Percentiles rank a stretch among this genome's conserved stretches.
phyloP scores from a whole-genome alignment of 1,140 invertebrate genomes.

The Orussus abietinus region DNA sequence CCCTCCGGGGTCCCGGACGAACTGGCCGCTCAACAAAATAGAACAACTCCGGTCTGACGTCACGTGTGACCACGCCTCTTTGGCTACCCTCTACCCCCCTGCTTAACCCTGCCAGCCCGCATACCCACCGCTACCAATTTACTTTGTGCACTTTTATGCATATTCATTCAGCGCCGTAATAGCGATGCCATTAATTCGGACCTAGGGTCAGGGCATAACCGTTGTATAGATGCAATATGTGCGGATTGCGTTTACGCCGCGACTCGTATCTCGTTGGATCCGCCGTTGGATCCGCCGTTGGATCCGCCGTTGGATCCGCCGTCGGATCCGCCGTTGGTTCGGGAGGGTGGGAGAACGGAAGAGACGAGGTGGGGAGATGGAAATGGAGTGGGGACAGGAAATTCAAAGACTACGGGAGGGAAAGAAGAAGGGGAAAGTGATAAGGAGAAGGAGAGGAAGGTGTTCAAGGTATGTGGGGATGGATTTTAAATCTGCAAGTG shows the following conservation, averaged over 20 bases:
- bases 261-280: too few species aligned
- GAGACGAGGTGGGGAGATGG: conserved; percentile 2
- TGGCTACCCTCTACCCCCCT: conserved; percentile 6
- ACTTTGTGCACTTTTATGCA: conserved; percentile 43
- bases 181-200: conserved; percentile 31
- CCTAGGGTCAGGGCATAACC: too few species aligned
- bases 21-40: conserved; percentile 29
- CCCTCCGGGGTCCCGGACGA: conserved; percentile 21
- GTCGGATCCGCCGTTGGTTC: too few species aligned
- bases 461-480: too few species aligned
- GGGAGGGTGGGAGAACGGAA: not conserved
- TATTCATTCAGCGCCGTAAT: conserved; percentile 39
- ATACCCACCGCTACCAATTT: conserved; percentile 34
- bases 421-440: not conserved
- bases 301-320: too few species aligned
- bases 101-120: conserved; percentile 7
- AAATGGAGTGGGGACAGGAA: conserved; percentile 5
- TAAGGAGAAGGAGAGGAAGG: not conserved
- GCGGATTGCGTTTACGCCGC: too few species aligned
- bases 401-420: not conserved
- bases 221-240: too few species aligned
- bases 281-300: too few species aligned
- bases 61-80: conserved; percentile 42
- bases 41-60: conserved; percentile 41
- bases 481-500: too few species aligned